Percentiles rank a stretch among this genome's conserved stretches.
Conservation (phyloP, 2,113 vertebrate species). For the Xyrauchen texanus region DNA sequence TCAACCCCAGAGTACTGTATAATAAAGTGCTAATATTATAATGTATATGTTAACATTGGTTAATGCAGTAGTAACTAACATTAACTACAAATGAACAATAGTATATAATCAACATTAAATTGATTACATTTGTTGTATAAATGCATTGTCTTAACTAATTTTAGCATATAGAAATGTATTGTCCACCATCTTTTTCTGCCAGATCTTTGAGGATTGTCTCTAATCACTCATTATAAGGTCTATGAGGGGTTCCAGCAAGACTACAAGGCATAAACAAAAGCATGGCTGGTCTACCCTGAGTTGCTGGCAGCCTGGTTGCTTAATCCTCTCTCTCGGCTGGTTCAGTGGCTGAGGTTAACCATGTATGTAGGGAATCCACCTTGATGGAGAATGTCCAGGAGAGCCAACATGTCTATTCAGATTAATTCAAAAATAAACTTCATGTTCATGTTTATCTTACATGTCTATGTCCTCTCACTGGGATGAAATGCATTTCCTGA, state of each 20-base stretch:
- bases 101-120: no score
- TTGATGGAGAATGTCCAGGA: neutral
- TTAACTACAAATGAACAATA: no score
- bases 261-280: conserved; percentile 28
- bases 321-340: conserved; percentile 26
- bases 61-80: no score
- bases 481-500: conserved; percentile 8
- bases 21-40: no score
- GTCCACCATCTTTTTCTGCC: neutral
- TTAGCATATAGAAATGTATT: no score
- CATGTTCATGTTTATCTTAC: neutral
- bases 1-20: no score
- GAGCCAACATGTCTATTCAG: neutral
- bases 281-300: conserved; percentile 5
- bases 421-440: neutral
- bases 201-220: neutral
- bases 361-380: neutral
- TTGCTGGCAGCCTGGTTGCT: neutral
- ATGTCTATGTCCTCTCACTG: neutral
- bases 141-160: no score
- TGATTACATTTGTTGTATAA: no score
- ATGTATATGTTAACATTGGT: no score
- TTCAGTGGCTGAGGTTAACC: no score
- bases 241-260: conserved; percentile 15
- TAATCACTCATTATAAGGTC: conserved; percentile 18